A percentile compares a stretch with the other conserved stretches of the same genome.
These are phyloP conservation scores for Brenthis daphne DNA, from an alignment of 2,888 invertebrate species.

Conservation along the genomic window DNA sequence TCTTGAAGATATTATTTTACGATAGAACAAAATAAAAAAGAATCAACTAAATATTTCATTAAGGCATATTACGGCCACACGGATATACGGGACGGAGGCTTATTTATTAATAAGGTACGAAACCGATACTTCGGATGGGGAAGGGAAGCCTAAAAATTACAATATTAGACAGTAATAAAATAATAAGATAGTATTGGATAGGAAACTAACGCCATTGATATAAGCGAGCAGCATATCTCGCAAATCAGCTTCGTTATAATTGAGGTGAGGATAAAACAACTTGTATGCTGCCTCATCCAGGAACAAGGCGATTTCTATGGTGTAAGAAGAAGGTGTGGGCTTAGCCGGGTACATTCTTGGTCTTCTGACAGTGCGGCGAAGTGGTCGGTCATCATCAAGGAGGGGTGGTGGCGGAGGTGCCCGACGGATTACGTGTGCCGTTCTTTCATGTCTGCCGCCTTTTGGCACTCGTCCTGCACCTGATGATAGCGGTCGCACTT, in stretches of 20 bases:
- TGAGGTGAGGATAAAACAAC: slow-evolving; percentile 86
- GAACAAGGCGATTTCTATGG: slow-evolving; percentile 88
- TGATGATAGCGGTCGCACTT: slow-evolving; percentile 84
- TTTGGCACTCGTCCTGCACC: slow-evolving; percentile 64
- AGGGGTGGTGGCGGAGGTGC: slow-evolving; percentile 72
- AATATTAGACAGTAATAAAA: not conserved
- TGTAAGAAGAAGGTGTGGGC: slow-evolving; percentile 70
- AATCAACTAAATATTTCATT: no score
- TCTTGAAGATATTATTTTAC: no score
- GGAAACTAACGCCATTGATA: slow-evolving; percentile 85
- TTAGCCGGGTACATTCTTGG: slow-evolving; percentile 53
- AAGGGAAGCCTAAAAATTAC: no score
- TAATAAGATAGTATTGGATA: slow-evolving; percentile 4
- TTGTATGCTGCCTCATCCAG: slow-evolving; percentile 88
- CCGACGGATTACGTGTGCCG: slow-evolving; percentile 83
- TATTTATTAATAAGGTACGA: no score
- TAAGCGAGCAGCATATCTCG: slow-evolving; percentile 90
- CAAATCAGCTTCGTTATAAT: slow-evolving; percentile 84
- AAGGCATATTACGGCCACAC: no score
- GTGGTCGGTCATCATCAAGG: slow-evolving; percentile 67
- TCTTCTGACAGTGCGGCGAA: slow-evolving; percentile 57
- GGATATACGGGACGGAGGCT: no score
- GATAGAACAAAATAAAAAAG: no score
- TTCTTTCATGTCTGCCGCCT: slow-evolving; percentile 52
- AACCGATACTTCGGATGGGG: no score